phyloP scores from a whole-genome alignment of 2,113 vertebrate genomes.

The Mormyrus iriodes region DNA sequence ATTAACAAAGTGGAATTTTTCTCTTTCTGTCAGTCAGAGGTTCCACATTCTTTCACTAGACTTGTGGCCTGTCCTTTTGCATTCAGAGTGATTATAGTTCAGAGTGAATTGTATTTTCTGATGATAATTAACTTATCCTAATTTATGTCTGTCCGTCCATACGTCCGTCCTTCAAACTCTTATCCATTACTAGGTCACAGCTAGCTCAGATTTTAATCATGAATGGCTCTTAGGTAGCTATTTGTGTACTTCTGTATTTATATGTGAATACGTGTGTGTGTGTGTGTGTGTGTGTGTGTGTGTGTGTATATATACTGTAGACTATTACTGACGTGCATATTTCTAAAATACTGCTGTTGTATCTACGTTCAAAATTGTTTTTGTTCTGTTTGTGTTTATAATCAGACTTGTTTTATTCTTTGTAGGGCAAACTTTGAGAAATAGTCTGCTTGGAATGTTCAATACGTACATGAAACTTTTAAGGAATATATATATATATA shows the following conservation, averaged over 20 bases:
- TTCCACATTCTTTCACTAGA: too few relatives aligned
- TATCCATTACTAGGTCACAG: too few relatives aligned
- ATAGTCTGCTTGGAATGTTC: not conserved
- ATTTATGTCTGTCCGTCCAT: not conserved
- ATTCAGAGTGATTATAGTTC: not conserved
- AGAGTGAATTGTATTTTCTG: not conserved
- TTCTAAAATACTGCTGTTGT: not conserved
- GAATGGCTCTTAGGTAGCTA: too few relatives aligned
- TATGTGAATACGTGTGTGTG: not conserved
- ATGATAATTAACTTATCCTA: not conserved
- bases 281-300: too few relatives aligned
- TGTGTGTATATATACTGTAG: too few relatives aligned
- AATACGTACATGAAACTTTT: not conserved
- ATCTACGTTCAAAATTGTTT: not conserved
- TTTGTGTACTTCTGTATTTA: too few relatives aligned
- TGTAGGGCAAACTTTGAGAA: not conserved
- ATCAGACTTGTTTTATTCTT: not conserved
- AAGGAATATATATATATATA: too few relatives aligned
- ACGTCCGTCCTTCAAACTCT: not conserved
- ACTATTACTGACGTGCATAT: not conserved
- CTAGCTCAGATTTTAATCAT: too few relatives aligned
- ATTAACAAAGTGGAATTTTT: constrained; percentile 12
- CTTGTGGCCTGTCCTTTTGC: not conserved
- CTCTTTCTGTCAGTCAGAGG: not conserved
- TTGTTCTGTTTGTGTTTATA: not conserved